Base-by-base conservation (phyloP, 2,888 invertebrate species). In the Amphipoea lucens region DNA sequence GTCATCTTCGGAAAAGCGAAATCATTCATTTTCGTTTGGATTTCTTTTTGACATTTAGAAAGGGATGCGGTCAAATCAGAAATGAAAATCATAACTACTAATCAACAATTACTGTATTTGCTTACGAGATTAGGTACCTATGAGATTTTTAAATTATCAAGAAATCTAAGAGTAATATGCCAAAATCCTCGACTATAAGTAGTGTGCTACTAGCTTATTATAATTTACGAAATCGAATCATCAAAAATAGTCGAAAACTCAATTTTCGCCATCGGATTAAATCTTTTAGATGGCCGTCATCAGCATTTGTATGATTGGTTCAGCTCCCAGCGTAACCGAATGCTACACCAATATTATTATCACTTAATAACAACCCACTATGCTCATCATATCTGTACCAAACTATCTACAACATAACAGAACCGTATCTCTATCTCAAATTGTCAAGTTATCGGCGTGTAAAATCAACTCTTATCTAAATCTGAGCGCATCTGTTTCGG, bases 401-500 rank as follows among this genome's bases (percentile, higher is more conserved):
- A 76, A 65, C 36, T n/a, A 66, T 65, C 14, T n/a, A 57, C 1
- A 54, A 40, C 7, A 51, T 60, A 78, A 68, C 12, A 68, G n/a
- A 14, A 17, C 17, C 20, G 36, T 4, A 71, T 71, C 42, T 68
- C 42, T 68, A 80, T 72, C 36, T 65, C 68, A 83, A 65, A 83
- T 76, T 63, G 81, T 83, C 81, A 71, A 82, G 57, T 71, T 85
- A 85, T 85, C 86, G 67, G 36, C 29, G 83, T 79, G 86, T 85
- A 83, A 86, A 76, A 86, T 86, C 87, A 48, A 23, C 20, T 57
- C 42, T 45, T 86, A 86, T 79, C 83, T 76, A 5, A 76, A 85
- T 85, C 51, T 63, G 54, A 65, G 62, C 79, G 79, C 89, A 89
- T 88, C 89, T 90, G 90, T 89, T 89, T 83, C 86, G 90, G 80